Base-by-base conservation (phyloP, 2,113 vertebrate species). In the Procavia capensis region DNA sequence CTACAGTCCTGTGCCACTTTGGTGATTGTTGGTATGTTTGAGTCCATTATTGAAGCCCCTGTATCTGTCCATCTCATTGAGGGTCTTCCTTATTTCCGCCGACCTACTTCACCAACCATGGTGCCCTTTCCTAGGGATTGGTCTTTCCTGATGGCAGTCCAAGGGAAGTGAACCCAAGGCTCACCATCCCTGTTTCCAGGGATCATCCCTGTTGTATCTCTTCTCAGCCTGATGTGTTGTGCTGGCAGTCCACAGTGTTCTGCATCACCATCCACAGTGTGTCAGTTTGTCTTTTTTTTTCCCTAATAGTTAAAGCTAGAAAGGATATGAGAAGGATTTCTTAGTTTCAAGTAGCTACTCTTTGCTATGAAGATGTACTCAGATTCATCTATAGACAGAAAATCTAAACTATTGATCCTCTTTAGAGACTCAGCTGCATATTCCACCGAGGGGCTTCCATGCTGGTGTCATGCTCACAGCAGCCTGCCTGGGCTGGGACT, bases 321-420 rank as follows among this genome's bases (percentile, higher is more conserved):
- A 83, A 61, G 70, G 27, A 27, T 13, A 3, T 8, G 34, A 45
- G 4, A 19, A 64, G 22, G 24, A 25, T 47, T 43, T 79, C 81
- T 92, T 93, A 57, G 85, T 90, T 85, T 93, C n/a, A 45, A 90
- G 27, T 66, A 75, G 59, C 57, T 81, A 1, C 27, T 50, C 20
- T 85, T 54, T 95, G 2, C 61, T 63, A 45, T 83, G 78, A 36
- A 76, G 66, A 22, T 54, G 3, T 66, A 25, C 86, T 95, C 36
- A 27, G 27, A 61, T 75, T 95, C 81, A 34, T 76, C 16, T 20
- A 2, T 5, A 10, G 75, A n/a, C 36, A 16, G 36, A 36, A 72
- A 83, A 36, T 85, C n/a, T 59, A 64, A 36, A 36, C 66, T 45
- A 9, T 14, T 63, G 39, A 19, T 78, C 31, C 25, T 81, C 36